A percentile compares a stretch with the other conserved stretches of the same genome.
Evolutionary conservation across 2,113 vertebrate genomes (phyloP).

Genomic region (Toxotes chatareus): DNA sequence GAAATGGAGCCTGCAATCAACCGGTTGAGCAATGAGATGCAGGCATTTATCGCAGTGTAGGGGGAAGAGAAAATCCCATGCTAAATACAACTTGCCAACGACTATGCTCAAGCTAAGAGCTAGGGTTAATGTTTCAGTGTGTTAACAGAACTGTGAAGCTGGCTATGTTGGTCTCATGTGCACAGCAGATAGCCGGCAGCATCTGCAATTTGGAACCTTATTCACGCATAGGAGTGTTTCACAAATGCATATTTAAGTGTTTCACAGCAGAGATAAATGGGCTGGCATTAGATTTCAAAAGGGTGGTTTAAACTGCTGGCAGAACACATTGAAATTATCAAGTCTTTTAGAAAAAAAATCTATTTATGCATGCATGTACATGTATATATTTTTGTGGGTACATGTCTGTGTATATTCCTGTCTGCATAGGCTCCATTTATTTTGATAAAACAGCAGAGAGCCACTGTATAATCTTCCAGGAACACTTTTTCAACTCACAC

Average conservation of each 20-base stretch:
- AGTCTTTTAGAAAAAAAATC: neutral
- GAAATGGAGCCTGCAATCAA: neutral
- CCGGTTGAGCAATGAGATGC: neutral
- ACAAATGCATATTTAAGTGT: neutral
- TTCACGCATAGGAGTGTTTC: too few relatives aligned
- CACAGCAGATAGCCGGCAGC: neutral
- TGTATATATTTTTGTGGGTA: neutral
- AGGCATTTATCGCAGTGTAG: neutral
- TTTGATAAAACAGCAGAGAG: neutral
- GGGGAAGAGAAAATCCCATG: neutral
- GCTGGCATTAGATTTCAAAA: neutral
- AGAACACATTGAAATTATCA: neutral
- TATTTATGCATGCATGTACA: neutral
- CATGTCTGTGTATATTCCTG: neutral
- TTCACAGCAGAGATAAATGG: neutral
- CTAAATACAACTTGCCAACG: neutral
- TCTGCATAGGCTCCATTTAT: neutral
- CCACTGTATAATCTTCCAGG: neutral
- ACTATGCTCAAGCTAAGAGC: neutral
- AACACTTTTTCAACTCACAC: neutral
- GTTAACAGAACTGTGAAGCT: neutral
- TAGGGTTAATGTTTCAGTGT: neutral
- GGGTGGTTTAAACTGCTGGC: neutral
- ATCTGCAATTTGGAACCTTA: neutral
- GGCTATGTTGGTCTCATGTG: neutral